These are phyloP conservation scores for Holacanthella duospinosa DNA, from an alignment of 2,888 invertebrate species.

Conservation along the genomic window DNA sequence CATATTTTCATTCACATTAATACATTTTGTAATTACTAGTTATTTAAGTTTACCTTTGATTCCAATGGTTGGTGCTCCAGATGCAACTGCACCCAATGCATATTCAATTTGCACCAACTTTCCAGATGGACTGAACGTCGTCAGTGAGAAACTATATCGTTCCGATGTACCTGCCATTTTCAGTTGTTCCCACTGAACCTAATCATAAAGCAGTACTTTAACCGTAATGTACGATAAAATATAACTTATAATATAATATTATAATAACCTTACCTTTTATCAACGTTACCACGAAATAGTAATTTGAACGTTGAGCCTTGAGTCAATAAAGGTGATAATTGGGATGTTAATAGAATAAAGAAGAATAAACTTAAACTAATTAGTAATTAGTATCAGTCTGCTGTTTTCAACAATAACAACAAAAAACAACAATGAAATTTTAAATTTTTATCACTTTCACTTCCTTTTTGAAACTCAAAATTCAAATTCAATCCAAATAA, in stretches of 20 bases:
- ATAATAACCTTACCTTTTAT: too few species aligned
- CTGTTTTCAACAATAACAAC: too few species aligned
- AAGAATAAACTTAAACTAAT: too few species aligned
- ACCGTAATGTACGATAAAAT: too few species aligned
- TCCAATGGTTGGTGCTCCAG: slow-evolving; percentile 96
- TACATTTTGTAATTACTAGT: not conserved
- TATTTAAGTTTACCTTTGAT: slow-evolving; percentile 64
- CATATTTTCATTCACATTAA: not conserved
- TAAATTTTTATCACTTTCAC: too few species aligned
- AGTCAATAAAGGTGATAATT: not conserved
- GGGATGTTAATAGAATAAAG: too few species aligned
- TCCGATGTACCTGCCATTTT: slow-evolving; percentile 26
- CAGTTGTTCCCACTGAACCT: not conserved
- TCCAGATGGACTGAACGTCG: slow-evolving; percentile 74
- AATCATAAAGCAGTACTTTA: not conserved
- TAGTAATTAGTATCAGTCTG: too few species aligned
- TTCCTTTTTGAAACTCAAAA: too few species aligned
- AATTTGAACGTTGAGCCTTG: not conserved
- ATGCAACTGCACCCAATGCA: slow-evolving; percentile 95
- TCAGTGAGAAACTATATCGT: slow-evolving; percentile 34
- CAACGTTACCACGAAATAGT: too few species aligned
- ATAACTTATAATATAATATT: too few species aligned
- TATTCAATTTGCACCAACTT: slow-evolving; percentile 99
- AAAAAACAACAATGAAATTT: too few species aligned
- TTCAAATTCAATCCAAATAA: too few species aligned